phyloP scores from a whole-genome alignment of 2,888 invertebrate species.

The Temnothorax unifasciatus region DNA sequence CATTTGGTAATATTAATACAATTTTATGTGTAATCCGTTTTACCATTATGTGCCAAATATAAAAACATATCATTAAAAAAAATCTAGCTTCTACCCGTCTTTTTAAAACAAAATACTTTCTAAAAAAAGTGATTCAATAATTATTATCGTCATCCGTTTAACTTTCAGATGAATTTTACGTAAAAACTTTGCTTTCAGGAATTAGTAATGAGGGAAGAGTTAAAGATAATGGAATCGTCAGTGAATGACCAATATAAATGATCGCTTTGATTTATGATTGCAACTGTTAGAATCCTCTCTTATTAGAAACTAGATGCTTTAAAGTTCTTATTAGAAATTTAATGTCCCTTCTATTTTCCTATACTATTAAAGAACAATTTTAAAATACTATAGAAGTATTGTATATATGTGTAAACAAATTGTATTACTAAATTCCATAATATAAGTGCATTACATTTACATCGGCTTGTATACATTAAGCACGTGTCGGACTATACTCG shows the following conservation, averaged over 20 bases:
- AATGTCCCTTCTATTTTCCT: neutral
- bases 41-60: neutral
- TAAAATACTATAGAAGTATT: neutral
- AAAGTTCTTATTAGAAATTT: conserved; percentile 6
- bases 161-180: neutral
- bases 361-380: neutral
- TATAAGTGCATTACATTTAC: neutral
- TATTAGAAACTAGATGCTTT: neutral
- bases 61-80: neutral
- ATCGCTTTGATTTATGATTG: neutral
- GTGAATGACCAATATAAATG: neutral
- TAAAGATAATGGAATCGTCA: neutral
- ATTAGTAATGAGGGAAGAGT: neutral
- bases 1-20: neutral
- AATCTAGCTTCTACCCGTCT: neutral
- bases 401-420: neutral
- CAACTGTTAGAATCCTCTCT: neutral
- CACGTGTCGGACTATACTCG: neutral
- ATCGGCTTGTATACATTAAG: neutral
- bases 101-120: neutral
- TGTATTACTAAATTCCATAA: neutral
- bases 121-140: neutral
- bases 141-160: neutral
- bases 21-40: neutral
- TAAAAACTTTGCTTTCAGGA: neutral